Conservation (phyloP, 2,797 vertebrate genomes). For the Lepilemur septentrionalis region DNA sequence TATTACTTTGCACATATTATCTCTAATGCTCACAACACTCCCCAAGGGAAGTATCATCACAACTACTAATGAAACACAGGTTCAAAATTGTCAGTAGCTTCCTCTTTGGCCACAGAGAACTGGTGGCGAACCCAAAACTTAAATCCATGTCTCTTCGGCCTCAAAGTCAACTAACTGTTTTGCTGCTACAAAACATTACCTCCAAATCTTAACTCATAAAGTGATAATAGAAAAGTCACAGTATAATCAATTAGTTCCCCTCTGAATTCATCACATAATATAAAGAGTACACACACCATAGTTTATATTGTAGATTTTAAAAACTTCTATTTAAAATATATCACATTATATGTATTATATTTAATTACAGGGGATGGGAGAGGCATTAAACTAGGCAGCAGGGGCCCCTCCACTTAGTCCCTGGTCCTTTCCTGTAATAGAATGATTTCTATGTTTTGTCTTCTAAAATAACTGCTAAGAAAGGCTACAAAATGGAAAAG, state of each 20-base stretch:
- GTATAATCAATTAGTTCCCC: background rate
- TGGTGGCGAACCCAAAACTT: background rate
- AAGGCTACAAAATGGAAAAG: background rate
- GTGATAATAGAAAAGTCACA: background rate
- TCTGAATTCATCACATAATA: background rate
- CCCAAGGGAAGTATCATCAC: background rate
- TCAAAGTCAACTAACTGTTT: constrained; percentile 6
- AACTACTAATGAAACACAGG: background rate
- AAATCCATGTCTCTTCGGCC: background rate
- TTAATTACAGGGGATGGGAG: background rate
- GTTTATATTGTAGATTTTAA: background rate
- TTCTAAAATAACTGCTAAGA: constrained; percentile 43
- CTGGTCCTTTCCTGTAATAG: background rate
- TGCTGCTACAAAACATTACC: background rate
- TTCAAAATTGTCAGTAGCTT: background rate
- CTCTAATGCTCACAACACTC: background rate
- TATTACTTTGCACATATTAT: background rate
- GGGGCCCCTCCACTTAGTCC: background rate
- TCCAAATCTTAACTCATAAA: background rate
- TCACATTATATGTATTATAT: background rate
- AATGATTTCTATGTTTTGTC: background rate
- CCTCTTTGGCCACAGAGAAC: constrained; percentile 35
- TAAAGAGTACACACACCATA: background rate
- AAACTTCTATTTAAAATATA: background rate
- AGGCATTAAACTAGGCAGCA: constrained; percentile 21